Evolutionary conservation across 1,140 invertebrate genomes (phyloP).

Genomic region (Drosophila pseudoananassae): DNA sequence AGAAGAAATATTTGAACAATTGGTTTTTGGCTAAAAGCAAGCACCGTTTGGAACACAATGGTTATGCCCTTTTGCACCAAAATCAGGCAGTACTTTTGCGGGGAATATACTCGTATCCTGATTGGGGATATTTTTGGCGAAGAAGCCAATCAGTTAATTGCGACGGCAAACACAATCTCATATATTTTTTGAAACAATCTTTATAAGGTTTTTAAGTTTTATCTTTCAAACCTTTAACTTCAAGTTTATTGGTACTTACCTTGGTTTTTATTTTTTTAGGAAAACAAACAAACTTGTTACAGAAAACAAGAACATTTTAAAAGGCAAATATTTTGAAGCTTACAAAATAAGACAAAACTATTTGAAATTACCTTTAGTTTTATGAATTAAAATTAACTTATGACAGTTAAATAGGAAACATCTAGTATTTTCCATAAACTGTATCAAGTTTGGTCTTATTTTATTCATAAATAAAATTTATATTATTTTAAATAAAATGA

Average conservation of each 20-base stretch:
- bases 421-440: too few relatives aligned
- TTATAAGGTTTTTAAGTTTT: not conserved
- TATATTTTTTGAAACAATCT: not conserved
- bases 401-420: too few relatives aligned
- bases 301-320: not conserved
- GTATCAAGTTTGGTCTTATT: too few relatives aligned
- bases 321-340: not conserved
- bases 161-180: not conserved
- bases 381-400: too few relatives aligned
- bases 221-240: not conserved
- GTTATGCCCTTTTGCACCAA: not conserved
- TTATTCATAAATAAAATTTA: not conserved
- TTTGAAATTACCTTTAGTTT: not conserved
- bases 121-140: not conserved
- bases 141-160: constrained; percentile 2
- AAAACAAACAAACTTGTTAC: constrained; percentile 1
- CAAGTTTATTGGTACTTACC: not conserved
- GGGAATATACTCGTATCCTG: not conserved
- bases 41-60: constrained; percentile 3
- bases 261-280: not conserved
- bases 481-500: not conserved
- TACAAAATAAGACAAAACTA: not conserved
- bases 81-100: constrained; percentile 12
- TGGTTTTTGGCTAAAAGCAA: constrained; percentile 23
- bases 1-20: constrained; percentile 26